A percentile compares a stretch with the other conserved stretches of the same genome.
These are phyloP conservation scores for Hartigia nigra DNA, from an alignment of 2,888 invertebrate species.

Conservation along the genomic window DNA sequence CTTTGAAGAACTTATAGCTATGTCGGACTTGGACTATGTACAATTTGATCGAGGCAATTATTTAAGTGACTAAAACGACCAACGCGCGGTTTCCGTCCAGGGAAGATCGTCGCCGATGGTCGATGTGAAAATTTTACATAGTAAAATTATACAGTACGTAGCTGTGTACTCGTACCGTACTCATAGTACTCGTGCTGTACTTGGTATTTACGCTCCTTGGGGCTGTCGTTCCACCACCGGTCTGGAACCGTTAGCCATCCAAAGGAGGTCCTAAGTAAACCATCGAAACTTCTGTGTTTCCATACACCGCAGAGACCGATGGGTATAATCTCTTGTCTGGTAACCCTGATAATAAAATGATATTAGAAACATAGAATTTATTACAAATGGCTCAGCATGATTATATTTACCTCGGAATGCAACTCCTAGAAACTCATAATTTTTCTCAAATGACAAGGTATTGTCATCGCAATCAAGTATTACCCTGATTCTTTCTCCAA, in stretches of 20 bases:
- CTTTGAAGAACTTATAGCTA: neutral
- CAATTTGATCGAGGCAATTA: neutral
- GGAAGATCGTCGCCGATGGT: neutral
- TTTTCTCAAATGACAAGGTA: conserved; percentile 96
- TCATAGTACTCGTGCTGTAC: neutral
- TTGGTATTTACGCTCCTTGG: neutral
- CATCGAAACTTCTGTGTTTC: conserved; percentile 99
- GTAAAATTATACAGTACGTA: neutral
- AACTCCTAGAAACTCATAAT: conserved; percentile 97
- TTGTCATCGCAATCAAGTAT: conserved; percentile 98
- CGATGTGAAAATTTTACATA: conserved; percentile 1
- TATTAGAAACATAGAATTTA: conserved; percentile 24
- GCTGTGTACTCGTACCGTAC: neutral
- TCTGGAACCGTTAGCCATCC: conserved; percentile 80
- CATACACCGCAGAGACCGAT: conserved; percentile 97
- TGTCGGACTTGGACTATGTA: neutral
- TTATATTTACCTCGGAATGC: conserved; percentile 86
- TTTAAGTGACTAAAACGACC: neutral
- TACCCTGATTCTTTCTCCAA: conserved; percentile 96
- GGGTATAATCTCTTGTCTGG: conserved; percentile 94
- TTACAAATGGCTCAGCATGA: neutral
- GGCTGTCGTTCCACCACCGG: neutral
- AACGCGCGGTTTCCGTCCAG: neutral
- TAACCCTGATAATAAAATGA: conserved; percentile 72
- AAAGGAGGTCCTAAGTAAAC: conserved; percentile 96